Base-by-base conservation (phyloP, 2,797 vertebrate species). In the Nyctibius grandis region DNA sequence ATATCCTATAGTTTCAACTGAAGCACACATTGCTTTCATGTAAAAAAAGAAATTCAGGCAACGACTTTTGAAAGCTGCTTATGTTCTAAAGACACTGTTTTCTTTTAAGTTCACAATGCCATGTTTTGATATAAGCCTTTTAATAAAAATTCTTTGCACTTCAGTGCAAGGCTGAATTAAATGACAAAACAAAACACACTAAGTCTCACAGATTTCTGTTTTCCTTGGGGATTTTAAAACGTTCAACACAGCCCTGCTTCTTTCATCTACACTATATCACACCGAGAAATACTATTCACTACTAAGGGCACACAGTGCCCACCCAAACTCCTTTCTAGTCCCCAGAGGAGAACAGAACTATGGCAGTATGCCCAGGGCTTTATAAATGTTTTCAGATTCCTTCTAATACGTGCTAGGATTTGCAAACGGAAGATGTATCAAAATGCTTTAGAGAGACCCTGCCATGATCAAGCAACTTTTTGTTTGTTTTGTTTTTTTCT, bases 301-400 rank as follows among this genome's bases (percentile, higher is more conserved):
- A 5, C 17, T 70, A 7, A 11, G 95, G 76, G 70, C 79, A 85
- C 70, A 18, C 38, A 64, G 89, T 56, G 85, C 89, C 94, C 95
- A 81, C 93, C 85, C 93, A 28, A 84, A 61, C 29, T 53, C 78
- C 85, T 50, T 81, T 82, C 81, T 20, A 44, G 15, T 33, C 75
- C 65, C 17, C 56, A 68, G 15, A 73, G 51, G 77, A 54, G 74
- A 87, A 15, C 64, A 76, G 69, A 84, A 44, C 17, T 3, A 26
- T 93, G 95, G 95, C 94, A 89, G 5, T 2, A 7, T 25, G 94
- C 91, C 96, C 89, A 82, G 93, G 36, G 28, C 88, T 87, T 89
- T 12, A 9, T 0, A 86, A 79, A 82, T 0, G 1, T 70, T 79
- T 95, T 67, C 42, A 88, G 83, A 75, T 85, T 95, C 80, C 69